A percentile compares a stretch with the other conserved stretches of the same genome.
Conservation (phyloP, 2,797 vertebrate genomes). For the Erethizon dorsatum region DNA sequence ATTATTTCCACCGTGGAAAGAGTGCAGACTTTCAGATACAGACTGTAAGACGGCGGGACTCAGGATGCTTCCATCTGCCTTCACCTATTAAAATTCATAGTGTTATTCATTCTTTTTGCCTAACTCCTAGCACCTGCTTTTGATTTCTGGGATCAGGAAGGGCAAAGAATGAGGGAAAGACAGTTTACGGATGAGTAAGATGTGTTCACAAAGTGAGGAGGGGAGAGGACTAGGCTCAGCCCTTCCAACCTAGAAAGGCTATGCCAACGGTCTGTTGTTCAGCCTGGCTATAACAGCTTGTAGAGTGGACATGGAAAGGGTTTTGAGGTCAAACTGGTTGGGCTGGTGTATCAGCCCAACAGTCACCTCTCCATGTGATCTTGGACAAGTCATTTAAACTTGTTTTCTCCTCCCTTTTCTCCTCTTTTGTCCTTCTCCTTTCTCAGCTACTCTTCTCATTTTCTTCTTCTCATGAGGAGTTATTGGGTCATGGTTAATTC, state of each 20-base stretch:
- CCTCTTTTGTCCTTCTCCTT: not conserved
- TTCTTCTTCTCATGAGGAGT: not conserved
- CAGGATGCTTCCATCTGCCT: not conserved
- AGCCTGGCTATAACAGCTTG: not conserved
- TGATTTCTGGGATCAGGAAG: not conserved
- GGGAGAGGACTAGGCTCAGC: not conserved
- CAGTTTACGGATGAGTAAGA: not conserved
- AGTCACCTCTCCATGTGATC: not conserved
- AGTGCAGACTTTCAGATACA: constrained; percentile 47
- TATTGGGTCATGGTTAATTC: not conserved
- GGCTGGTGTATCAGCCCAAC: not conserved
- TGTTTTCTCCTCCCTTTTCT: not conserved
- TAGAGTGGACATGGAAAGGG: not conserved
- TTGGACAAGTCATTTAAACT: not conserved
- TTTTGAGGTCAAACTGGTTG: not conserved
- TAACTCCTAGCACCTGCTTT: constrained; percentile 22
- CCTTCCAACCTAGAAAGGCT: not conserved
- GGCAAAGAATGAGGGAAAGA: not conserved
- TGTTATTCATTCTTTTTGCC: constrained; percentile 42
- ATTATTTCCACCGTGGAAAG: constrained; percentile 40
- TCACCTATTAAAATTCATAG: constrained; percentile 3
- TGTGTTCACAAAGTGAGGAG: not conserved
- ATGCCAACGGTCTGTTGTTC: not conserved
- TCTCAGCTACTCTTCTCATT: not conserved
- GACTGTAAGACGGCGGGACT: not conserved